phyloP scores from a whole-genome alignment of 2,888 invertebrate species.

The Melieria omissa region DNA sequence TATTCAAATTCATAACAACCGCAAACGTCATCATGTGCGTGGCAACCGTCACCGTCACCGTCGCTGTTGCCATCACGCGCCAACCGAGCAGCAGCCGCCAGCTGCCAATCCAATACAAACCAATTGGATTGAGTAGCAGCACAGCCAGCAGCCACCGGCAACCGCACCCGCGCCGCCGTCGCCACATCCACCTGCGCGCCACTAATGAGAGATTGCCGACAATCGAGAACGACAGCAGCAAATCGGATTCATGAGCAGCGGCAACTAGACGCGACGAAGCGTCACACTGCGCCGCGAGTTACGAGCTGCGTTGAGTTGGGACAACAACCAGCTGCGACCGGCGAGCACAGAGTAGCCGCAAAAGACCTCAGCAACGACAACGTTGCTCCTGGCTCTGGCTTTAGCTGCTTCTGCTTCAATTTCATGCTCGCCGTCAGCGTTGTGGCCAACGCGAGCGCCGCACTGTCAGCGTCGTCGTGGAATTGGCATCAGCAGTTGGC shows the following conservation, averaged over 20 bases:
- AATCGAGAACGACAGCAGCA: not conserved
- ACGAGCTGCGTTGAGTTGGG: no score
- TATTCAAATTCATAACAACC: constrained; percentile 5
- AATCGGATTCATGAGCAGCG: not conserved
- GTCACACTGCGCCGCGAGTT: no score
- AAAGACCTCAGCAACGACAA: no score
- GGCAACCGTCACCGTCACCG: not conserved
- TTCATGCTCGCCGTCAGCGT: not conserved
- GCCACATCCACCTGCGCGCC: not conserved
- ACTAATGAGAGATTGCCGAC: not conserved
- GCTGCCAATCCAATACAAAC: not conserved
- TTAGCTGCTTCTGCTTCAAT: no score
- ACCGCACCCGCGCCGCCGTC: not conserved
- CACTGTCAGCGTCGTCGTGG: not conserved
- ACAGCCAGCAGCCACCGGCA: not conserved
- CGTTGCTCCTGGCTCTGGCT: no score
- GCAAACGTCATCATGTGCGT: not conserved
- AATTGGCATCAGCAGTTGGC: not conserved
- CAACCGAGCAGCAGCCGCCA: no score
- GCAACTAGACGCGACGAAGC: no score
- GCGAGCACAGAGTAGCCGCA: no score
- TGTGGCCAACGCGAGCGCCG: not conserved
- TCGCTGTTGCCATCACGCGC: not conserved
- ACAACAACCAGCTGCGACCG: no score
- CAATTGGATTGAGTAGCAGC: not conserved